Evolutionary conservation across 2,797 vertebrate species (phyloP).

Genomic region (Hyperoplus immaculatus): DNA sequence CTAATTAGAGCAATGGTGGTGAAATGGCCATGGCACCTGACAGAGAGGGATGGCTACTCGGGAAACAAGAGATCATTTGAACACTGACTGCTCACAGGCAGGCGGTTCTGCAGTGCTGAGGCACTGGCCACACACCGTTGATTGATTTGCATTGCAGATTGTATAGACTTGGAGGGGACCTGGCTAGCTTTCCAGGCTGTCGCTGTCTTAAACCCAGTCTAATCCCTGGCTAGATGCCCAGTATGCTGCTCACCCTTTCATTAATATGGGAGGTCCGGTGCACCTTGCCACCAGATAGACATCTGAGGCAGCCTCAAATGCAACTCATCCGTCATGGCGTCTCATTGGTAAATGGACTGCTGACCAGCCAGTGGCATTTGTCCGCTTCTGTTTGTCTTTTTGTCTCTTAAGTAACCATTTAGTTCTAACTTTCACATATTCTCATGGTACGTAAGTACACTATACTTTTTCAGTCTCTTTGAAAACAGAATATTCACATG

Average conservation of each 20-base stretch:
- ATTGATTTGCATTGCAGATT: conserved; percentile 82
- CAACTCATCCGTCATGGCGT: conserved; percentile 46
- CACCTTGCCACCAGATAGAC: conserved; percentile 62
- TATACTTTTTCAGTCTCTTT: not conserved
- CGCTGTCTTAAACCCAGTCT: conserved; percentile 67
- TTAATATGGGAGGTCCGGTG: conserved; percentile 69
- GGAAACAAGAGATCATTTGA: conserved; percentile 68
- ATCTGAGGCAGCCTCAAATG: conserved; percentile 35
- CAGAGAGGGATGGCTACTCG: conserved; percentile 77
- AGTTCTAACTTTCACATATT: not conserved
- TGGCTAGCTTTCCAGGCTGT: conserved; percentile 72
- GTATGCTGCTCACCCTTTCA: conserved; percentile 63
- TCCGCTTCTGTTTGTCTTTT: conserved; percentile 30
- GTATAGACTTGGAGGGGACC: conserved; percentile 70
- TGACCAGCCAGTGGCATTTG: conserved; percentile 30
- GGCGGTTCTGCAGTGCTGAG: conserved; percentile 54
- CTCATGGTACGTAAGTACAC: not conserved
- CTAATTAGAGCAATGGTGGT: conserved; percentile 67
- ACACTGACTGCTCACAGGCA: conserved; percentile 56
- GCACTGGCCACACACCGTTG: conserved; percentile 52
- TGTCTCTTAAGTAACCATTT: conserved; percentile 22
- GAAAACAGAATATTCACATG: not conserved
- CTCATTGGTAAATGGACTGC: conserved; percentile 40
- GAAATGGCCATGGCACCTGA: conserved; percentile 75
- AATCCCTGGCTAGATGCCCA: conserved; percentile 70